A percentile compares a stretch with the other conserved stretches of the same genome.
These are phyloP conservation scores for Tachysurus vachellii DNA, from an alignment of 2,113 vertebrate species.

Conservation along the genomic window DNA sequence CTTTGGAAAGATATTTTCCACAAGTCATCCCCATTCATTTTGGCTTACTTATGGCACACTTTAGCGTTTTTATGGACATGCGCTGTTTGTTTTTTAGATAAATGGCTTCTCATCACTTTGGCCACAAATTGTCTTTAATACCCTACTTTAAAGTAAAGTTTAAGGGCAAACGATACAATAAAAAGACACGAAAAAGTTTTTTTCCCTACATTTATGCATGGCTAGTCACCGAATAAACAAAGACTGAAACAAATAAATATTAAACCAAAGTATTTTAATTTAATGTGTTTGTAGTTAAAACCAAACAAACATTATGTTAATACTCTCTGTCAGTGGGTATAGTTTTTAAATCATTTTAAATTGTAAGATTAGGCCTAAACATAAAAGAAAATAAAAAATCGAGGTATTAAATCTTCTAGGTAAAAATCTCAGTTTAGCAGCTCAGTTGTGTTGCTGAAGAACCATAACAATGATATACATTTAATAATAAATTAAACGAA, in stretches of 20 bases:
- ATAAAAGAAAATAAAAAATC: background rate
- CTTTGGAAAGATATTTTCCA: conserved; percentile 21
- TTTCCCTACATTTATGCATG: background rate
- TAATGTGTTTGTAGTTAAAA: background rate
- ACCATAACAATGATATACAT: background rate
- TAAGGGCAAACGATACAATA: background rate
- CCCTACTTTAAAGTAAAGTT: conserved; percentile 20
- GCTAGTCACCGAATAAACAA: background rate
- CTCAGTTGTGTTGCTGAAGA: background rate
- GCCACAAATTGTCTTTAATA: conserved; percentile 40
- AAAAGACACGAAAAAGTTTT: background rate
- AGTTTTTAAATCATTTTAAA: too few relatives aligned
- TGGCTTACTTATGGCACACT: background rate
- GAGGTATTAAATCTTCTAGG: too few relatives aligned
- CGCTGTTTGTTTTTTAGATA: conserved; percentile 30
- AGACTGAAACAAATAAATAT: too few relatives aligned
- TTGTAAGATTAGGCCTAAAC: background rate
- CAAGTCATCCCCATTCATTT: conserved; percentile 8
- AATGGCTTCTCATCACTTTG: conserved; percentile 38
- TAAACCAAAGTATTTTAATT: background rate
- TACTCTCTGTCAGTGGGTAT: background rate
- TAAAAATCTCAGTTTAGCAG: too few relatives aligned
- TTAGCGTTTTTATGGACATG: conserved; percentile 22
- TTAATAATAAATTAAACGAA: background rate
- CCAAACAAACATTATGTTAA: background rate